Conservation (phyloP, 2,888 invertebrate genomes). For the Erannis defoliaria region DNA sequence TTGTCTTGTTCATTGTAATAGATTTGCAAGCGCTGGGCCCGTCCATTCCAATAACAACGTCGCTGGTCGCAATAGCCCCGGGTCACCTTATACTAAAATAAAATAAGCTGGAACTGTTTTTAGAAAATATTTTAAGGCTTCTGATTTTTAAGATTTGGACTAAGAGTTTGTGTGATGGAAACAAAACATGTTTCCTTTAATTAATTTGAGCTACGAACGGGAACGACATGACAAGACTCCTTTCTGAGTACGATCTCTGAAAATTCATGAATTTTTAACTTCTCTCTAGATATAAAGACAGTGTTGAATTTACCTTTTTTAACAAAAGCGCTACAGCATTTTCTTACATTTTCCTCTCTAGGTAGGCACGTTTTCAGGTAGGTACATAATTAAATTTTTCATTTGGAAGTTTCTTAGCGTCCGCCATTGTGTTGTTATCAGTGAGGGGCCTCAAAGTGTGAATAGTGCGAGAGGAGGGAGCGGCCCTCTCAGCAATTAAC, state of each 20-base stretch:
- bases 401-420: constrained; percentile 56
- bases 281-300: constrained; percentile 10
- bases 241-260: constrained; percentile 8
- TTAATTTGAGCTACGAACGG: constrained; percentile 3
- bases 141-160: background rate
- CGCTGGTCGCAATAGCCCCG: too few relatives aligned
- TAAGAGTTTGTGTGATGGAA: background rate
- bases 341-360: constrained; percentile 28
- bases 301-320: constrained; percentile 25
- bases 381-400: constrained; percentile 48
- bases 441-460: constrained; percentile 52
- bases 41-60: too few relatives aligned
- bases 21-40: too few relatives aligned
- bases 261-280: constrained; percentile 25
- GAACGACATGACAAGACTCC: constrained; percentile 1
- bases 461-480: constrained; percentile 55
- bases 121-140: too few relatives aligned
- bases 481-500: constrained; percentile 71
- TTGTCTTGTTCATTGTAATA: too few relatives aligned
- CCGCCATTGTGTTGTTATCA: constrained; percentile 68
- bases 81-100: too few relatives aligned
- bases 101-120: too few relatives aligned
- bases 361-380: constrained; percentile 15
- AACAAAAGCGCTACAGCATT: constrained; percentile 21
- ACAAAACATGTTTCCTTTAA: background rate